Evolutionary conservation across 2,797 vertebrate species (phyloP).

Genomic region (Enteromius argenteus): DNA sequence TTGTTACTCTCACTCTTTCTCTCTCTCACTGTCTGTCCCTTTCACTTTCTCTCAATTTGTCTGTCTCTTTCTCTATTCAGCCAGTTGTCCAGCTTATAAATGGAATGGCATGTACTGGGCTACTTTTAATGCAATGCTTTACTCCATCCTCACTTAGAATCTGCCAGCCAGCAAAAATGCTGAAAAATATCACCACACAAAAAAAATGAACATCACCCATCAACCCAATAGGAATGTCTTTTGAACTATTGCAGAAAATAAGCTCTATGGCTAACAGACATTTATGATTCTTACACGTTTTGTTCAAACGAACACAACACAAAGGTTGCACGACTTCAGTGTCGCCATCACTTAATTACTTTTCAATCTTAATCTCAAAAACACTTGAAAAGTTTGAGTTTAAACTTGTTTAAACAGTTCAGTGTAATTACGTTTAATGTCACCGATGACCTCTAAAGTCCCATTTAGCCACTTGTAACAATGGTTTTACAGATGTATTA

Average conservation of each 20-base stretch:
- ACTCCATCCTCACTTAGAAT: constrained; percentile 58
- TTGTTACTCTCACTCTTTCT: constrained; percentile 36
- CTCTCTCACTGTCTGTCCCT: constrained; percentile 44
- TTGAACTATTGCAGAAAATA: not conserved
- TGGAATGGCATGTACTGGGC: constrained; percentile 67
- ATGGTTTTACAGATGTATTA: not conserved
- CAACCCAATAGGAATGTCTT: not conserved
- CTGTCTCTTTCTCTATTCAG: constrained; percentile 37
- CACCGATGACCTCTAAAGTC: not conserved
- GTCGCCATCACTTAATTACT: not conserved
- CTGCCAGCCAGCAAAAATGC: constrained; percentile 68
- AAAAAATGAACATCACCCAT: not conserved
- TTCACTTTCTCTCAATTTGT: constrained; percentile 41
- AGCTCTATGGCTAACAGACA: not conserved
- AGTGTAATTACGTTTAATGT: not conserved
- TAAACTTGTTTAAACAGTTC: not conserved
- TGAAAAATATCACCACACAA: constrained; percentile 58
- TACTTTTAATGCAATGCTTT: constrained; percentile 68
- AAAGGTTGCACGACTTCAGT: not conserved
- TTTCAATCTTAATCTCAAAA: not conserved
- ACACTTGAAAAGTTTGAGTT: not conserved
- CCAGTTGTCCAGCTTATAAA: constrained; percentile 60
- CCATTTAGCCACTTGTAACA: not conserved
- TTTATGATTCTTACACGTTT: not conserved
- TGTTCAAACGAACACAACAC: not conserved